Evolutionary conservation across 2,888 invertebrate genomes (phyloP), one percentile per base, ranked within the genome.

Genomic region (Apamea crenata): DNA sequence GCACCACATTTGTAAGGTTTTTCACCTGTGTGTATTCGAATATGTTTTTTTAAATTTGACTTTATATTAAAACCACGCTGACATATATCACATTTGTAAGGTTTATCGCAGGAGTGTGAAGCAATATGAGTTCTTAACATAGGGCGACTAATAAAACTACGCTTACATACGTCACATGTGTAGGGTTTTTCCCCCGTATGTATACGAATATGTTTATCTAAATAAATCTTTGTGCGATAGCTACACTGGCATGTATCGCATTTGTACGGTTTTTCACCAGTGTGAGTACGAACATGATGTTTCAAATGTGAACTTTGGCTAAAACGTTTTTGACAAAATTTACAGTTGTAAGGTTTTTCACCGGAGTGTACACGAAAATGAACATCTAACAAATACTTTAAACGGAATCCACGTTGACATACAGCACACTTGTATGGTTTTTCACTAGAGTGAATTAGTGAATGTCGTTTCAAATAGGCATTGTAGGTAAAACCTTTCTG

Each of bases 101-200:
- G 66, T 50, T 80, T 79, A 12, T 67, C 79, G 40, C 40, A 14
- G 3, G 36, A 36, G 7, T 80, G 79, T 25, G 32, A 36, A 47
- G 63, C 44, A 25, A 65, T 21, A 29, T 80, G 79, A 36, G 44
- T 53, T 75, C 12, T 77, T 47, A 74, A 56, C 40, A n/a, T 63
- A 25, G 44, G 18, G 2, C 7, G 44, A 53, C 18, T 50, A 25
- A 61, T 77, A 65, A 77, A 77, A 56, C 53, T 18, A 44, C 44
- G 29, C n/a, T 77, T 75, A 44, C 77, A 77, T 32, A 75, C 4
- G 4, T 74, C n/a, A 32, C 79, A 80, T 44, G 44, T 61, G 25
- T 53, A 80, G n/a, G 80, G 80, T 18, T 79, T 80, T 47, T 80
- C 79, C n/a, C 73, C 73, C 18, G 79, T 79, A 14, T 79, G 79